Evolutionary conservation across 2,797 vertebrate species (phyloP), one percentile per base, ranked within the genome.

Genomic region (Gobio occitaniae): DNA sequence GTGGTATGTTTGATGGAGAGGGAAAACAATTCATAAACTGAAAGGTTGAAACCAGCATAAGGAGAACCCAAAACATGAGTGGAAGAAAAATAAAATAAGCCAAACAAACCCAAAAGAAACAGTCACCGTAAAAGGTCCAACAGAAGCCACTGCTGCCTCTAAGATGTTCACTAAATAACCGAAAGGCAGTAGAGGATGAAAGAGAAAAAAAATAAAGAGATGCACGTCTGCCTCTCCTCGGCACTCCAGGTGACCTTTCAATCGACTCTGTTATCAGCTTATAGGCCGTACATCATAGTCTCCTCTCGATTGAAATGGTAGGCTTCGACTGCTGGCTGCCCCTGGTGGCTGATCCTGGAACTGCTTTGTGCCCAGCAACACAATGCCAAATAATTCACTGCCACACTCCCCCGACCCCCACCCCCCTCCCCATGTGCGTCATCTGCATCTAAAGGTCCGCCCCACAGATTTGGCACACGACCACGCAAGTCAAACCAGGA

Each of bases 391-490:
- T 65, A 61, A 74, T 63, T 78, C 77, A 36, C 75, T 78, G 12
- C n/a, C 74, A 61, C 68, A 47, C 71, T 52, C 47, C n/a, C 48
- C 69, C 32, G 6, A 17, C 16, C 9, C 19, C 19, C 21, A 8
- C 25, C n/a, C 48, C 71, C 36, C 13, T 41, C 66, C 68, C 54
- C 38, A 52, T 61, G 81, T 84, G 36, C 68, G 9, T 82, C 66
- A 80, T 68, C 82, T 13, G 82, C 70, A 70, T 86, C 81, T 77
- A 32, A 87, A 82, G 41, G 52, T 74, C 78, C 65, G 50, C 72
- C 88, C 84, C 70, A 83, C 82, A 48, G 87, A 61, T 89, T 86
- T 88, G 88, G 88, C 89, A 88, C 89, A 84, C 61, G 63, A 81
- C 78, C 87, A 71, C 68, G 59, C 74, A 85, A 84, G 83, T 81